Percentiles rank a stretch among this genome's conserved stretches.
Evolutionary conservation across 2,113 vertebrate genomes (phyloP).

Genomic region (Gobio gobio): DNA sequence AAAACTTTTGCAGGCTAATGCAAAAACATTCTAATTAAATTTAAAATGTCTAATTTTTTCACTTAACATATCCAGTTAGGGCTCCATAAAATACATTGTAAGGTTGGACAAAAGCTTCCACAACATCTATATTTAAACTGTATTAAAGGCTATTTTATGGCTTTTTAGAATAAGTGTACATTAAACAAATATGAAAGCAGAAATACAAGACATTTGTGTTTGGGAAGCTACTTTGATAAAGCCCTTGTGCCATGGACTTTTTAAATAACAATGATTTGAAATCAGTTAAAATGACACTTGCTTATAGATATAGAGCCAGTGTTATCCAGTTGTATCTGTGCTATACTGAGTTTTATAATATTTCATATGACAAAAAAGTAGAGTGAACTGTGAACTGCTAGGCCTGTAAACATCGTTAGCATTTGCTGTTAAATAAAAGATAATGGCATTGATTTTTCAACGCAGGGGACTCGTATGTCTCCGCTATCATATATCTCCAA

Average conservation of each 20-base stretch:
- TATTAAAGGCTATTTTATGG: too few species aligned
- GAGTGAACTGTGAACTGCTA: background rate
- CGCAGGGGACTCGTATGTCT: background rate
- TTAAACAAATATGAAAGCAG: too few species aligned
- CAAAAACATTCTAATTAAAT: too few species aligned
- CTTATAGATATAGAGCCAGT: background rate
- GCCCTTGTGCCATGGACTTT: background rate
- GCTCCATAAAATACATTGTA: too few species aligned
- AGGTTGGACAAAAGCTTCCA: too few species aligned
- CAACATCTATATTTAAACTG: too few species aligned
- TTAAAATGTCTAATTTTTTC: too few species aligned
- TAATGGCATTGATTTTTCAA: slow-evolving; percentile 7
- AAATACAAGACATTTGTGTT: too few species aligned
- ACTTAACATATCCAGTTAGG: too few species aligned
- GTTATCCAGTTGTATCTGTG: background rate
- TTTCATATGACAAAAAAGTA: background rate
- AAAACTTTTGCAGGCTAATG: background rate
- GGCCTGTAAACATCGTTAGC: slow-evolving; percentile 18
- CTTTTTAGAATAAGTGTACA: too few species aligned
- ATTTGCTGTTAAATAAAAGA: slow-evolving; percentile 24
- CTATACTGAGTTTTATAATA: background rate
- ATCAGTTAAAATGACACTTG: background rate
- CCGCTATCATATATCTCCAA: background rate
- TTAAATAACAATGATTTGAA: background rate
- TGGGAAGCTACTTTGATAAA: background rate